phyloP scores from a whole-genome alignment of 2,888 invertebrate species.

The Piscicola geometra region DNA sequence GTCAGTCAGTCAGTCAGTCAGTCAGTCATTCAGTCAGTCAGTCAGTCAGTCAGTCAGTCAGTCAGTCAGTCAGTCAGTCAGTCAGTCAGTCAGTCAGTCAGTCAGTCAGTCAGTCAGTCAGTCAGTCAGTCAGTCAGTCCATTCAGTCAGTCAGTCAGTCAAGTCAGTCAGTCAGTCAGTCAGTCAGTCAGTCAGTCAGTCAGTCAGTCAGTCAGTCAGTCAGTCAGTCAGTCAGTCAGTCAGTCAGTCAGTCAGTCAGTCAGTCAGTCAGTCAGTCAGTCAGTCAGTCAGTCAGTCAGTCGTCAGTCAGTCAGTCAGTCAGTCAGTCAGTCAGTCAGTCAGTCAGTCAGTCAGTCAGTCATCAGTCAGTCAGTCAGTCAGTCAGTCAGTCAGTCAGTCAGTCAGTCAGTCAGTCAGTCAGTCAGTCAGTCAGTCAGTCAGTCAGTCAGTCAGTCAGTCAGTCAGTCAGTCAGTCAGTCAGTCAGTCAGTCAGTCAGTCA shows the following conservation, averaged over 20 bases:
- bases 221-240: slow-evolving; percentile 10
- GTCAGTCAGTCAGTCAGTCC: slow-evolving; percentile 10
- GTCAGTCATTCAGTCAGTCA: slow-evolving; percentile 7
- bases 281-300: slow-evolving; percentile 10
- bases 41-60: slow-evolving; percentile 10
- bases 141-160: too few species aligned
- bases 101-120: slow-evolving; percentile 10
- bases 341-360: slow-evolving; percentile 10
- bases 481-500: too few species aligned
- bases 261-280: slow-evolving; percentile 10
- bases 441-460: too few species aligned
- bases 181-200: slow-evolving; percentile 10
- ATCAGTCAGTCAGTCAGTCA: too few species aligned
- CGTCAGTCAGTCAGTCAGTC: slow-evolving; percentile 10
- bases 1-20: slow-evolving; percentile 10
- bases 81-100: slow-evolving; percentile 10
- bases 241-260: slow-evolving; percentile 10
- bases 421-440: slow-evolving; percentile 10
- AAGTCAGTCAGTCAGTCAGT: slow-evolving; percentile 7
- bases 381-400: slow-evolving; percentile 10
- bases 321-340: slow-evolving; percentile 10
- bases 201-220: slow-evolving; percentile 10
- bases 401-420: slow-evolving; percentile 10
- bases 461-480: too few species aligned
- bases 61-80: slow-evolving; percentile 10